Percentiles rank a stretch among this genome's conserved stretches.
These are phyloP conservation scores for Ochropleura leucogaster DNA, from an alignment of 2,888 invertebrate species.

Conservation along the genomic window DNA sequence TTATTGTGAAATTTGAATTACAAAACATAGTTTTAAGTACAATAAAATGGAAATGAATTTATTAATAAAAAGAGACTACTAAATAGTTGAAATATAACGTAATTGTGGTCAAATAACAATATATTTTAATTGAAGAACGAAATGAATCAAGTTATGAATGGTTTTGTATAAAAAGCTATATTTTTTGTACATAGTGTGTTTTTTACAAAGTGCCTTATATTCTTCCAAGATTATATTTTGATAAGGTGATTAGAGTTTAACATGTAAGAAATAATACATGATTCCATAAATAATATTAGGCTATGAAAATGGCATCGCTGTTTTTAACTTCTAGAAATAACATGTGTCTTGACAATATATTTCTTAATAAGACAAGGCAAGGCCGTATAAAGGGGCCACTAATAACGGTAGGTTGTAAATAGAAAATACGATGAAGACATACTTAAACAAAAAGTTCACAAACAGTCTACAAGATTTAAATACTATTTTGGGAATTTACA, in stretches of 20 bases:
- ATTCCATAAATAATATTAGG: slow-evolving; percentile 18
- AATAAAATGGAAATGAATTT: slow-evolving; percentile 66
- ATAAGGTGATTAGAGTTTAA: not conserved
- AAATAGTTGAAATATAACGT: slow-evolving; percentile 32
- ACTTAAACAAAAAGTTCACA: too few relatives aligned
- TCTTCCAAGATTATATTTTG: slow-evolving; percentile 25
- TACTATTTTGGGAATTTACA: not conserved
- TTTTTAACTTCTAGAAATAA: not conserved
- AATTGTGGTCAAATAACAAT: slow-evolving; percentile 27
- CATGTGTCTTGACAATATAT: not conserved
- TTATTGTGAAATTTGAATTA: slow-evolving; percentile 58
- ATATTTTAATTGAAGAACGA: slow-evolving; percentile 9
- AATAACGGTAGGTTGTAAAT: not conserved
- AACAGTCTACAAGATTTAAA: not conserved
- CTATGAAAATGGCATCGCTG: slow-evolving; percentile 8
- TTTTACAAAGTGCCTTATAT: slow-evolving; percentile 65
- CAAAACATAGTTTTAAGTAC: slow-evolving; percentile 63
- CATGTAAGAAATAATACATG: not conserved
- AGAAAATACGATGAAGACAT: not conserved
- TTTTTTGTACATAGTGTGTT: slow-evolving; percentile 67
- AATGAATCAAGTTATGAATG: slow-evolving; percentile 33
- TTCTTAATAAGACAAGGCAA: not conserved
- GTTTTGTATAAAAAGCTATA: slow-evolving; percentile 47
- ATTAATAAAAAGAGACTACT: slow-evolving; percentile 58
- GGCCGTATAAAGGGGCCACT: not conserved